These are phyloP conservation scores for Dolichoris vasculosae DNA, from an alignment of 1,140 invertebrate genomes.

Conservation along the genomic window DNA sequence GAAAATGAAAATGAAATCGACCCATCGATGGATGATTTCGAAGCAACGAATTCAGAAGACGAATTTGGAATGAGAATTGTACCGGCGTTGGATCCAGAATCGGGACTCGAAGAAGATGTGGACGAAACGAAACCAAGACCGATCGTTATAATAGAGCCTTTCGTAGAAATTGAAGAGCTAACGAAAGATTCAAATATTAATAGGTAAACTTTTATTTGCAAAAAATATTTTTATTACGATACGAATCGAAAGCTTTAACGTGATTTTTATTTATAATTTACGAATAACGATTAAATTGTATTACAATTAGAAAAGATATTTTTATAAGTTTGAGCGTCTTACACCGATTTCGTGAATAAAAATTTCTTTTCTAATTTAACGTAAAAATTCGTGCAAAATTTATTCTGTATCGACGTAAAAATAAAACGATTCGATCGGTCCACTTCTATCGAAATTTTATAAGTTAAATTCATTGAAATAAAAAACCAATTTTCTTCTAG, in stretches of 20 bases:
- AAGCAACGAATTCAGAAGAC: conserved; percentile 61
- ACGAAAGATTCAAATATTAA: conserved; percentile 26
- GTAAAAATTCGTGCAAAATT: no score
- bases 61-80: conserved; percentile 67
- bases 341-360: no score
- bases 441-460: no score
- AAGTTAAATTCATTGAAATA: neutral
- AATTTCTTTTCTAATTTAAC: no score
- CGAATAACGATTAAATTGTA: no score
- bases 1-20: conserved; percentile 53
- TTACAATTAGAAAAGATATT: no score
- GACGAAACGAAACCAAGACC: conserved; percentile 66
- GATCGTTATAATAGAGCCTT: conserved; percentile 70
- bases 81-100: conserved; percentile 48
- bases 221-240: no score
- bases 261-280: no score
- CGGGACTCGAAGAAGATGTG: conserved; percentile 56
- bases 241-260: no score
- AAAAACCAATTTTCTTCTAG: conserved; percentile 55
- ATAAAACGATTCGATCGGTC: no score
- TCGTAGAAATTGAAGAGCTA: conserved; percentile 9
- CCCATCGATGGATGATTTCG: conserved; percentile 53
- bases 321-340: no score
- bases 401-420: no score
- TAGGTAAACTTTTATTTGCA: neutral